Base-by-base conservation (phyloP, 2,888 invertebrate species). In the Melanostoma scalare region DNA sequence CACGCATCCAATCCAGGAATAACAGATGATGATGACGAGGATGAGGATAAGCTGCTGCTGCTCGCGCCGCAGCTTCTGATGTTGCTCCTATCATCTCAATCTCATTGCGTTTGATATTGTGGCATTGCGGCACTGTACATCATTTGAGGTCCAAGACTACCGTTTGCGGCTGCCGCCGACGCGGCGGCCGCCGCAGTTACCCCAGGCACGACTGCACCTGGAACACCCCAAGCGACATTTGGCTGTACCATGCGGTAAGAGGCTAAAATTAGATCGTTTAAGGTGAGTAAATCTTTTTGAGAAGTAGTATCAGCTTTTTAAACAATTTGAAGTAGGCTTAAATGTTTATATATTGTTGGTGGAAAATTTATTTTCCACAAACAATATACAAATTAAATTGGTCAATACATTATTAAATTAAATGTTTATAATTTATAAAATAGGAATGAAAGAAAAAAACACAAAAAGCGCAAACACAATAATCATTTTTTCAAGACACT, bases 101-200 rank as follows among this genome's bases (percentile, higher is more conserved):
- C 90, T 94, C 96, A 96, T 95, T 96, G 96, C 92, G 96, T 94
- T 89, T 95, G 96, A 92, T 96, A 96, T 93, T 96, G 95, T 90
- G 95, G 95, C 93, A 96, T 95, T 91, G 95, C 93, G 87, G 91
- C 90, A 89, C 93, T 92, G 89, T 95, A 95, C 94, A 95, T 94
- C 88, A 93, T 93, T 92, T 93, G 93, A 91, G 94, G 92, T 90
- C 92, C 89, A 90, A 94, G 93, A 87, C 92, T 92, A 86, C 93
- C 94, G 87, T 92, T 92, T 89, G 93, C 90, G 84, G 86, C 90
- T 79, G 91, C 91, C 65, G 92, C 92, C 46, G 91, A 91, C 81
- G 92, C 91, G 73, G 92, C 92, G 85, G 90, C 87, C 58, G 90
- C 90, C 75, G 92, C 92, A 86, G 92, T 92, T 73, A 93, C 93